These are phyloP conservation scores for Gobiocypris rarus DNA, from an alignment of 2,113 vertebrate genomes.

Conservation along the genomic window DNA sequence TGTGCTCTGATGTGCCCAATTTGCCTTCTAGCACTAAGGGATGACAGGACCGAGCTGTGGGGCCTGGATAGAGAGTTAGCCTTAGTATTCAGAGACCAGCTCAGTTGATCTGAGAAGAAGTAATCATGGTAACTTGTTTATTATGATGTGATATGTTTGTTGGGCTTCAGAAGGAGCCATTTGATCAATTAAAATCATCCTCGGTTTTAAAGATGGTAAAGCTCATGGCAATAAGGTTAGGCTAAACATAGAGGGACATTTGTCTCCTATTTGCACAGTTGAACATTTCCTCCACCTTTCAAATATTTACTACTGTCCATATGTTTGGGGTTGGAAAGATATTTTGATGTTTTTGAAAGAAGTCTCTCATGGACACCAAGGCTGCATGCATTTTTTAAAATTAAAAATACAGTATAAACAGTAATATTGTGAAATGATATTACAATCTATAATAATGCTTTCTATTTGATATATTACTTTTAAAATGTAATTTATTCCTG, in stretches of 20 bases:
- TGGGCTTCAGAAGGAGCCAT: not conserved
- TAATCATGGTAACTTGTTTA: not conserved
- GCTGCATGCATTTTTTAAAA: too few species aligned
- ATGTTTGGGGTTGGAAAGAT: not conserved
- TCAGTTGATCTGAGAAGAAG: not conserved
- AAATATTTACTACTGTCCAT: not conserved
- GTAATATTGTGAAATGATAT: too few species aligned
- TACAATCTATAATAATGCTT: too few species aligned
- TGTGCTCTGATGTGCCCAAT: constrained; percentile 26
- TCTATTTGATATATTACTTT: too few species aligned
- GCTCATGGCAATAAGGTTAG: too few species aligned
- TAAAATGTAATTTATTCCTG: too few species aligned
- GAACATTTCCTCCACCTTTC: not conserved
- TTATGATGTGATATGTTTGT: not conserved
- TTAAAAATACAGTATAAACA: too few species aligned
- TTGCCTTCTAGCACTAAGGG: constrained; percentile 24
- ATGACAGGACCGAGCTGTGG: not conserved
- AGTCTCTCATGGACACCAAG: too few species aligned
- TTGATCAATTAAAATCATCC: not conserved
- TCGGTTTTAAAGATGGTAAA: not conserved
- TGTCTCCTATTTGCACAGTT: not conserved
- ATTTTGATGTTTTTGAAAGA: not conserved
- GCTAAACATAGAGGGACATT: not conserved
- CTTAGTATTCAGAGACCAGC: constrained; percentile 10
- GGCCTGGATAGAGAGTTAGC: not conserved